Evolutionary conservation across 1,140 invertebrate genomes (phyloP), one percentile per base, ranked within the genome.

Genomic region (Leptinotarsa lineolata): DNA sequence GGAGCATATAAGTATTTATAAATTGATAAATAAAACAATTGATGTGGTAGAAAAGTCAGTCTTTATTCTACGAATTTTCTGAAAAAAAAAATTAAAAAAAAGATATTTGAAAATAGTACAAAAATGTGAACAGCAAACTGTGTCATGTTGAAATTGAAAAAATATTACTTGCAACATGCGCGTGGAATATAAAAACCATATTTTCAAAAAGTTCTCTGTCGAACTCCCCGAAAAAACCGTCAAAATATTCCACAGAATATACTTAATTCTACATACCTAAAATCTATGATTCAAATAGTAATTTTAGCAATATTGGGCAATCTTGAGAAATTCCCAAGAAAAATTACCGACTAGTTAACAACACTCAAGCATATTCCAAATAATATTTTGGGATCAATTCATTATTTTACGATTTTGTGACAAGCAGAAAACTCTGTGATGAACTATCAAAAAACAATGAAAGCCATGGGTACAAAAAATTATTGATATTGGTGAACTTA

Each of bases 281-380:
- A 64, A 64, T 20, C 20, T 22, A 64, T 22, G 12, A 22, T 15
- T 64, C 15, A 22, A 60, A 30, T 20, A 22, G 21, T 64, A 22
- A 15, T 22, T 64, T 64, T 64, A 15, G 21, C 21, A 22, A 64
- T 16, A 60, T 64, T 64, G 21, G 61, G 12, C 3, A 18, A 64
- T 12, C 15, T 15, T 61, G 11, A 16, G n/a, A 22, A 21, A 21
- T 22, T 64, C 61, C 21, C 24, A 4, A 45, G 8, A 58, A 63
- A 71, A 63, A 39, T 59, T 59, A 63, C 16, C 21, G 69, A 71
- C 69, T 71, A 71, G 69, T 63, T 63, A 71, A 71, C 69, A 63
- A 71, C 69, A 71, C 69, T 71, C 69, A 61, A 71, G 69, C 58
- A 63, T 71, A 48, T 71, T 71, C 8, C 69, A 71, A 71, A 71